A percentile compares a stretch with the other conserved stretches of the same genome.
phyloP scores from a whole-genome alignment of 2,113 vertebrate species.

The Neogobius melanostomus region DNA sequence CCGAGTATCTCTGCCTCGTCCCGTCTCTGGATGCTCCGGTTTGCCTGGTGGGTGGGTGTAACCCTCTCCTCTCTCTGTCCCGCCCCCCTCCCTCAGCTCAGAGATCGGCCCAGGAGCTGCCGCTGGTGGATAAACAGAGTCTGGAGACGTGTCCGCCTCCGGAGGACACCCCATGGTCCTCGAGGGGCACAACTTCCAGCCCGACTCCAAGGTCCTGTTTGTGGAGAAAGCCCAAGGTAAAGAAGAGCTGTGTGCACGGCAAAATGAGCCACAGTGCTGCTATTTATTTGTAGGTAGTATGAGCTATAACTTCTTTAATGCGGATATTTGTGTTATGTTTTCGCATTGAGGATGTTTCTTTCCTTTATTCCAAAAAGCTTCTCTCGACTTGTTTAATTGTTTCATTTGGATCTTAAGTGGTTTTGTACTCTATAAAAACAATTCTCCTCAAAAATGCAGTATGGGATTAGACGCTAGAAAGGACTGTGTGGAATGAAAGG shows the following conservation, averaged over 20 bases:
- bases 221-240: constrained; percentile 98
- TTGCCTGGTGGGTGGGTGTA: constrained; percentile 72
- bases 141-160: constrained; percentile 82
- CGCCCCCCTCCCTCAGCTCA: constrained; percentile 79
- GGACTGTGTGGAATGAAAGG: too few species aligned
- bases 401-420: too few species aligned
- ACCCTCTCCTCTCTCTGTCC: constrained; percentile 17
- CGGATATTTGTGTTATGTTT: too few species aligned
- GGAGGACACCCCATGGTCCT: constrained; percentile 92
- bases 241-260: constrained; percentile 19
- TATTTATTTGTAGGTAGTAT: too few species aligned
- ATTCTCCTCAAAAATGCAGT: too few species aligned
- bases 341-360: too few species aligned
- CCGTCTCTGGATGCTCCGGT: constrained; percentile 67
- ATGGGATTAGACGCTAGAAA: too few species aligned
- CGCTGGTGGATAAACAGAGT: constrained; percentile 95
- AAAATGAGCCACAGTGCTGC: too few species aligned
- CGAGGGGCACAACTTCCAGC: constrained; percentile 94
- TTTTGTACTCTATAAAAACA: too few species aligned
- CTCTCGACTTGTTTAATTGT: too few species aligned
- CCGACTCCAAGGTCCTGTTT: constrained; percentile 96
- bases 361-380: too few species aligned
- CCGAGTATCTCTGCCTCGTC: constrained; percentile 43
- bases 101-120: constrained; percentile 96
- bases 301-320: too few species aligned